Evolutionary conservation across 2,888 invertebrate genomes (phyloP).

Genomic region (Linyphia triangularis): DNA sequence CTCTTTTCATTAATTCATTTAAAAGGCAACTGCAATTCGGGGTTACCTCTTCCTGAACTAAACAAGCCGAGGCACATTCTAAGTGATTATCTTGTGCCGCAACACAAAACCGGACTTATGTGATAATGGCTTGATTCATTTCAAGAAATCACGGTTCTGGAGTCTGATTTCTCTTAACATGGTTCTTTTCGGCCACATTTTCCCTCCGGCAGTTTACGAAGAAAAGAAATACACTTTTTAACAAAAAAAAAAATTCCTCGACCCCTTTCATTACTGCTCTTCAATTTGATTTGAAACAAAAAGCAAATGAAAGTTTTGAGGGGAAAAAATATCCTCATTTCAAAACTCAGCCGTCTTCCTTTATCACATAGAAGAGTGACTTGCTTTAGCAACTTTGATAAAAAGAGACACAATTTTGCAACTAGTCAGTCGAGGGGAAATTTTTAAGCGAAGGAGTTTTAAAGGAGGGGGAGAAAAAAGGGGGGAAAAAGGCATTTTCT

Average conservation of each 20-base stretch:
- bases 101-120: conserved; percentile 3
- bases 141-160: conserved; percentile 22
- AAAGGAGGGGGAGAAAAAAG: conserved; percentile 27
- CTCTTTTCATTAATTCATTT: no score
- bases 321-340: conserved; percentile 62
- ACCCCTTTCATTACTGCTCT: conserved; percentile 70
- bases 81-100: neutral
- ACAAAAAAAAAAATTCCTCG: conserved; percentile 22
- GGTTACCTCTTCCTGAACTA: neutral
- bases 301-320: conserved; percentile 53
- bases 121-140: conserved; percentile 39
- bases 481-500: conserved; percentile 70
- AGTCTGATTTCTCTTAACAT: conserved; percentile 42
- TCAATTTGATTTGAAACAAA: conserved; percentile 75
- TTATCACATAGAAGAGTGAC: conserved; percentile 72
- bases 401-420: conserved; percentile 73
- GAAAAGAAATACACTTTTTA: neutral
- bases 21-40: no score
- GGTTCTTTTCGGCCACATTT: conserved; percentile 11
- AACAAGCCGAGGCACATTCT: neutral
- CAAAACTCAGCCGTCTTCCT: conserved; percentile 70
- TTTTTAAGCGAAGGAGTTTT: conserved; percentile 68
- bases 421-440: conserved; percentile 65
- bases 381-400: conserved; percentile 72
- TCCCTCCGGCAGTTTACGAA: conserved; percentile 29